phyloP scores from a whole-genome alignment of 2,888 invertebrate species.

The Limenitis camilla region DNA sequence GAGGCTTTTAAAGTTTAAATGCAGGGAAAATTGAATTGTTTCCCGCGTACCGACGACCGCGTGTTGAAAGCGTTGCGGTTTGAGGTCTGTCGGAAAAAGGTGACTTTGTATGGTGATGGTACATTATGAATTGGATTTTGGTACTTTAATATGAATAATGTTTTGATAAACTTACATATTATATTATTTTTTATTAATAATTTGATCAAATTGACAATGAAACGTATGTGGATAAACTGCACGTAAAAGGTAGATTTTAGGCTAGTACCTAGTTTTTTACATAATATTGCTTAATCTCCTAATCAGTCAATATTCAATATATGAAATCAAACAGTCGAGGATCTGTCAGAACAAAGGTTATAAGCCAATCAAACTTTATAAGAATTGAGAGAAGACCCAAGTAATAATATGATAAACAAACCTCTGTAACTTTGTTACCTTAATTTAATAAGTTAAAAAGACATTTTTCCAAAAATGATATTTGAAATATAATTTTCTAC shows the following conservation, averaged over 20 bases:
- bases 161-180: not conserved
- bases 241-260: not conserved
- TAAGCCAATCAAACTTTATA: too few species aligned
- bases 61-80: constrained; percentile 33
- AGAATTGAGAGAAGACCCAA: too few species aligned
- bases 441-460: too few species aligned
- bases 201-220: constrained; percentile 26
- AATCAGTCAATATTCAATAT: too few species aligned
- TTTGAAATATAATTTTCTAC: too few species aligned
- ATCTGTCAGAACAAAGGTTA: too few species aligned
- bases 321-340: too few species aligned
- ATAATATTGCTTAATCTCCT: too few species aligned
- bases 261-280: too few species aligned
- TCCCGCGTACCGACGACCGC: constrained; percentile 26
- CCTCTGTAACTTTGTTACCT: too few species aligned
- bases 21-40: constrained; percentile 49
- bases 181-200: constrained; percentile 13
- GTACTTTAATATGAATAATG: not conserved
- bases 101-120: constrained; percentile 25
- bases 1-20: constrained; percentile 42
- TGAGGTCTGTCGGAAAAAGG: constrained; percentile 29
- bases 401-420: too few species aligned
- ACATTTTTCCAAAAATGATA: too few species aligned
- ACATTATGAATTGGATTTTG: constrained; percentile 8
- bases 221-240: accelerated